Conservation (phyloP, 2,888 invertebrate species). For the Drosophila demipolita region DNA sequence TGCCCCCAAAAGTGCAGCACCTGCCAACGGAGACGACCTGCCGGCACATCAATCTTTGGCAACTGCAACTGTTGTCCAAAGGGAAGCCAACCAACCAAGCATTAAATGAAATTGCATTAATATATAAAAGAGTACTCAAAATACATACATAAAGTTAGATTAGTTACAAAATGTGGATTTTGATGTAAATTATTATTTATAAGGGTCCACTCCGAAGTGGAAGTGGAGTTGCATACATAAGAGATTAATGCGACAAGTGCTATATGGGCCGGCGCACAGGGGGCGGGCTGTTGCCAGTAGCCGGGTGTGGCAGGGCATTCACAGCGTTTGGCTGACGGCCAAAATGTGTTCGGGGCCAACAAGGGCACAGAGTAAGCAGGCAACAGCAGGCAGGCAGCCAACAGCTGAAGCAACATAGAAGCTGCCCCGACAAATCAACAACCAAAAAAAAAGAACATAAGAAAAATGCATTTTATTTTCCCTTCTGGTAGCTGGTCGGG, state of each 20-base stretch:
- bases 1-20: constrained; percentile 15
- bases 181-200: constrained; percentile 38
- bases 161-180: constrained; percentile 24
- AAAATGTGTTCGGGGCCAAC: constrained; percentile 60
- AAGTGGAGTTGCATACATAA: constrained; percentile 20
- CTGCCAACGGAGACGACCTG: constrained; percentile 43
- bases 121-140: constrained; percentile 18
- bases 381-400: constrained; percentile 12
- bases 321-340: constrained; percentile 55
- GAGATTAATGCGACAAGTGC: constrained; percentile 69
- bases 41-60: constrained; percentile 45
- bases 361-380: constrained; percentile 39
- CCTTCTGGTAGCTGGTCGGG: constrained; percentile 12
- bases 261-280: constrained; percentile 10
- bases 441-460: constrained; percentile 20
- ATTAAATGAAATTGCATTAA: constrained; percentile 56
- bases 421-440: constrained; percentile 55
- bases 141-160: neutral
- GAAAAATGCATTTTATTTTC: constrained; percentile 14
- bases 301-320: constrained; percentile 40
- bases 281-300: constrained; percentile 12
- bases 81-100: constrained; percentile 35
- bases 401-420: constrained; percentile 44
- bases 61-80: constrained; percentile 10
- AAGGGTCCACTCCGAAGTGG: constrained; percentile 7